phyloP scores from a whole-genome alignment of 1,140 invertebrate species.

The Anoplophora glabripennis region DNA sequence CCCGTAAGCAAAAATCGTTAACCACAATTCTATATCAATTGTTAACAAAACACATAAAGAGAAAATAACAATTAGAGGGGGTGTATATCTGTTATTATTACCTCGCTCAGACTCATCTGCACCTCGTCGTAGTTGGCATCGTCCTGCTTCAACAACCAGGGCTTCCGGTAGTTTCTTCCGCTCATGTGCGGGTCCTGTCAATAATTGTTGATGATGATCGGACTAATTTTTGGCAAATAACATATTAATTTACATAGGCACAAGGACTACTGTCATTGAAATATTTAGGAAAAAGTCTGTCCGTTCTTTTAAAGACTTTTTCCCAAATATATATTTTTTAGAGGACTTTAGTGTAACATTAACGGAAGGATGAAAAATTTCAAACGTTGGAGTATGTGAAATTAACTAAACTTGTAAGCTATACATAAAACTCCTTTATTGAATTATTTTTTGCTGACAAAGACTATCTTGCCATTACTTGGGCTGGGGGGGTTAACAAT shows the following conservation, averaged over 20 bases:
- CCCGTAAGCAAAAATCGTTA: no score
- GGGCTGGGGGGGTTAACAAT: no score
- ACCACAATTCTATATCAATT: neutral
- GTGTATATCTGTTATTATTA: slow-evolving; percentile 39
- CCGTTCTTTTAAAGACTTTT: no score
- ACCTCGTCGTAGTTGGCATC: slow-evolving; percentile 58
- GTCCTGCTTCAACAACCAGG: slow-evolving; percentile 14
- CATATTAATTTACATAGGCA: slow-evolving; percentile 13
- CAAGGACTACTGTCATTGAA: no score
- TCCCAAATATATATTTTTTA: no score
- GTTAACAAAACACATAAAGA: neutral
- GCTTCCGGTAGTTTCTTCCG: slow-evolving; percentile 25
- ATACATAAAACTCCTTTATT: neutral
- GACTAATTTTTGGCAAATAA: slow-evolving; percentile 40
- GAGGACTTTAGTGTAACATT: no score
- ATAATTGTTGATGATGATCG: slow-evolving; percentile 40
- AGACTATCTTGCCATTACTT: slow-evolving; percentile 1
- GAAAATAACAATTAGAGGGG: no score
- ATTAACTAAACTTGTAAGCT: no score
- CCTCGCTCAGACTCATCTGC: slow-evolving; percentile 61
- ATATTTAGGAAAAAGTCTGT: no score
- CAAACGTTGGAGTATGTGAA: no score
- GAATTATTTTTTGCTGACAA: slow-evolving; percentile 1
- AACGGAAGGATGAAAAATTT: no score
- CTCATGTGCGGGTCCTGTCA: slow-evolving; percentile 37